Evolutionary conservation across 2,113 vertebrate genomes (phyloP).

Genomic region (Menidia beryllina): DNA sequence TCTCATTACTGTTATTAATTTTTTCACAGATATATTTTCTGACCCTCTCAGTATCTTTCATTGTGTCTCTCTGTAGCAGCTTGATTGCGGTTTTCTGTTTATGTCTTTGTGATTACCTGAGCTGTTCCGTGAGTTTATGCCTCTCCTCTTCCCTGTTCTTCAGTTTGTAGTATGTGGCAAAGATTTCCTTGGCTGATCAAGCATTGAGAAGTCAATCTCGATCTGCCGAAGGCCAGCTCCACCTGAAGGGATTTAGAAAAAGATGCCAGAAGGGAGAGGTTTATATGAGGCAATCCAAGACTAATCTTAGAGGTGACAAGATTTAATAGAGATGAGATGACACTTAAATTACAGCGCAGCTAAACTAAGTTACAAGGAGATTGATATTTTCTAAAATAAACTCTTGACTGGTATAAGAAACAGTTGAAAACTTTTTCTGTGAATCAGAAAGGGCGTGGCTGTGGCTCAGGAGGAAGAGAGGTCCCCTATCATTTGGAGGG

Average conservation of each 20-base stretch:
- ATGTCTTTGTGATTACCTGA: background rate
- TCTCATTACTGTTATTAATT: constrained; percentile 10
- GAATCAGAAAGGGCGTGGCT: background rate
- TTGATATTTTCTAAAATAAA: background rate
- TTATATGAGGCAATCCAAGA: constrained; percentile 13
- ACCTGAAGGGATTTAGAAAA: constrained; percentile 12
- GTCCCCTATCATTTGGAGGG: too few relatives aligned
- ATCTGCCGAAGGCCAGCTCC: constrained; percentile 16
- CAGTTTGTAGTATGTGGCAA: constrained; percentile 27
- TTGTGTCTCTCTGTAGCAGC: background rate
- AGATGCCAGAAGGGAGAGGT: background rate
- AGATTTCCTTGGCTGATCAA: constrained; percentile 17
- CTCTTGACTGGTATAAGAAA: background rate
- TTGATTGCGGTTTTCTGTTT: background rate
- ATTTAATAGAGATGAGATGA: background rate
- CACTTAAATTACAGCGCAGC: background rate
- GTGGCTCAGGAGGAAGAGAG: too few relatives aligned
- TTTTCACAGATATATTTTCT: constrained; percentile 6
- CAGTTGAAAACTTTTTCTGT: background rate
- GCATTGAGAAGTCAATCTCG: constrained; percentile 22
- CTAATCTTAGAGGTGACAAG: background rate
- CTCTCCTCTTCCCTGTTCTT: background rate
- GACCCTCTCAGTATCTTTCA: background rate
- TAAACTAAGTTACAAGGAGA: background rate
- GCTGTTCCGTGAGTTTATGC: background rate